phyloP scores from a whole-genome alignment of 2,797 vertebrate species.

The Ambastaia sidthimunki region DNA sequence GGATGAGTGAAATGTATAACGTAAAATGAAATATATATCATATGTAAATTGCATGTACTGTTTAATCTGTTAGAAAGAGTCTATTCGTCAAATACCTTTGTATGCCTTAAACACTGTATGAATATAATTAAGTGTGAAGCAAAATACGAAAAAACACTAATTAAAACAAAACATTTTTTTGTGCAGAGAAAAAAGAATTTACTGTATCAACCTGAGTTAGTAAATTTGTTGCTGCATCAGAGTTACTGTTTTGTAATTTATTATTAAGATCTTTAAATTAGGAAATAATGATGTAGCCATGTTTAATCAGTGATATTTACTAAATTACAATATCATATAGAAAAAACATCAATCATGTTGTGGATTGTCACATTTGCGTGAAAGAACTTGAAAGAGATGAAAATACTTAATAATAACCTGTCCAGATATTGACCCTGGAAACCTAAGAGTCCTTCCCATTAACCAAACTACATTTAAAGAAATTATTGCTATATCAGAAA shows the following conservation, averaged over 20 bases:
- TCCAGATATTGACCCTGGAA: neutral
- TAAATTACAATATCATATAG: neutral
- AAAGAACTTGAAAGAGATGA: neutral
- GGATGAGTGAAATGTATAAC: slow-evolving; percentile 17
- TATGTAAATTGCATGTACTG: slow-evolving; percentile 15
- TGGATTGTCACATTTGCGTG: neutral
- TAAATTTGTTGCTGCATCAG: slow-evolving; percentile 43
- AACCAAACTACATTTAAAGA: neutral
- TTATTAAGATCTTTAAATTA: slow-evolving; percentile 53
- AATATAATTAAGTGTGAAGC: slow-evolving; percentile 1
- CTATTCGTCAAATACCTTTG: neutral
- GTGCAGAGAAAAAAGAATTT: slow-evolving; percentile 52
- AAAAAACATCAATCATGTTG: neutral
- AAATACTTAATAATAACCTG: neutral
- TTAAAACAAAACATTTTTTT: slow-evolving; percentile 37
- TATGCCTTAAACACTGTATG: neutral
- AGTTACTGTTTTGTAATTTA: slow-evolving; percentile 57
- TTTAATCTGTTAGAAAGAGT: slow-evolving; percentile 24
- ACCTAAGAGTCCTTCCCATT: neutral
- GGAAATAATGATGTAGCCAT: slow-evolving; percentile 43
- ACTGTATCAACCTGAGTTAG: neutral
- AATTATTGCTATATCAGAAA: neutral
- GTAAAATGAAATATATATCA: slow-evolving; percentile 7
- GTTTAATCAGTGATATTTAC: slow-evolving; percentile 12
- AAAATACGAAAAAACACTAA: neutral